A percentile compares a stretch with the other conserved stretches of the same genome.
These are phyloP conservation scores for Archips crataeganus DNA, from an alignment of 2,888 invertebrate genomes.

Conservation along the genomic window DNA sequence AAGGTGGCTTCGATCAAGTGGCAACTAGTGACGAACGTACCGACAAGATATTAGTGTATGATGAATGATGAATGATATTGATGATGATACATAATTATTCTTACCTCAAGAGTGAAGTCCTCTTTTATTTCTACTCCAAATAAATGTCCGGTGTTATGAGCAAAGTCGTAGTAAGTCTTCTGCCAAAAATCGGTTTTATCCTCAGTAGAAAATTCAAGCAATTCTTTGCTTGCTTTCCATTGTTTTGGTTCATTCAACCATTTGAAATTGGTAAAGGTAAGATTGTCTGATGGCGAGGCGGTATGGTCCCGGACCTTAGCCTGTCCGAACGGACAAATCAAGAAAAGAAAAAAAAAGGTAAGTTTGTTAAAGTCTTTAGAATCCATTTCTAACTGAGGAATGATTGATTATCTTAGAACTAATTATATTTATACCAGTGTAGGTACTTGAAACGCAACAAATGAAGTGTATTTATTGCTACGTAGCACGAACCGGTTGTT, in stretches of 20 bases:
- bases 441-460: neutral
- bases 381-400: slow-evolving; percentile 40
- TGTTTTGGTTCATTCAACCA: slow-evolving; percentile 71
- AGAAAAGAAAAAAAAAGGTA: slow-evolving; percentile 38
- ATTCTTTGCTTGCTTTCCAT: slow-evolving; percentile 56
- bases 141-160: slow-evolving; percentile 66
- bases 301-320: too few species aligned
- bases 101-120: slow-evolving; percentile 69
- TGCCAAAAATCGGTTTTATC: slow-evolving; percentile 75
- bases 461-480: neutral
- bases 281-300: slow-evolving; percentile 1
- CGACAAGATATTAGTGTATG: too few species aligned
- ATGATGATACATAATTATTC: slow-evolving; percentile 26
- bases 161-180: slow-evolving; percentile 69
- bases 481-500: slow-evolving; percentile 3
- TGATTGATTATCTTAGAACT: neutral
- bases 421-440: neutral
- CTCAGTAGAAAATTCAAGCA: slow-evolving; percentile 62
- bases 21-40: too few species aligned
- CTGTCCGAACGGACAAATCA: too few species aligned
- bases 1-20: too few species aligned
- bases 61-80: neutral
- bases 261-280: slow-evolving; percentile 54
- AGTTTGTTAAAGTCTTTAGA: slow-evolving; percentile 42
- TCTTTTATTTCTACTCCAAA: slow-evolving; percentile 63